A percentile compares a stretch with the other conserved stretches of the same genome.
These are phyloP conservation scores for Pelusios castaneus DNA, from an alignment of 2,113 vertebrate species.

Conservation along the genomic window DNA sequence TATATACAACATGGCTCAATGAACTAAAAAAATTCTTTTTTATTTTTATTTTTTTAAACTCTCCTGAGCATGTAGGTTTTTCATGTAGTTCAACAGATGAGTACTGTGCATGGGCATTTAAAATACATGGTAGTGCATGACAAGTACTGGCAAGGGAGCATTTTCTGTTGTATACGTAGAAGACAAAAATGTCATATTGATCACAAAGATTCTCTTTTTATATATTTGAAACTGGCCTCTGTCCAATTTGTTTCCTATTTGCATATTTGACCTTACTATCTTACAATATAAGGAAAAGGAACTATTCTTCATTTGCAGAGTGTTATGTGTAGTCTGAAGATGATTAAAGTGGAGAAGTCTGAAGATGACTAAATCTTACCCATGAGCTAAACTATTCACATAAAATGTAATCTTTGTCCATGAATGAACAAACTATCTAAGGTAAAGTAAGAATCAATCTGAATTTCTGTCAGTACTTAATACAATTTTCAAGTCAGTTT, in stretches of 20 bases:
- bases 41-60: not conserved
- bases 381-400: conserved; percentile 2
- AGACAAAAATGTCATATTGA: not conserved
- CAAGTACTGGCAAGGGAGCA: not conserved
- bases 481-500: not conserved
- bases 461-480: not conserved
- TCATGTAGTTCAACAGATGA: not conserved
- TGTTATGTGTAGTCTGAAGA: not conserved
- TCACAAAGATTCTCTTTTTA: not conserved
- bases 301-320: not conserved
- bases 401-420: not conserved
- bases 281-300: not conserved
- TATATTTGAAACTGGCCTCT: not conserved
- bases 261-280: not conserved
- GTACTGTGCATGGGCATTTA: not conserved
- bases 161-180: not conserved
- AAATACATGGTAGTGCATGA: not conserved
- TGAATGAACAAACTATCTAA: not conserved
- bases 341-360: not conserved
- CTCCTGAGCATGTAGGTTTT: not conserved
- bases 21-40: not conserved
- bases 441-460: conserved; percentile 7
- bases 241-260: not conserved
- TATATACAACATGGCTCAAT: not conserved
- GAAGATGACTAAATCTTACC: not conserved